A percentile compares a stretch with the other conserved stretches of the same genome.
phyloP scores from a whole-genome alignment of 2,797 vertebrate species.

The Stomatorhinus walkeri region DNA sequence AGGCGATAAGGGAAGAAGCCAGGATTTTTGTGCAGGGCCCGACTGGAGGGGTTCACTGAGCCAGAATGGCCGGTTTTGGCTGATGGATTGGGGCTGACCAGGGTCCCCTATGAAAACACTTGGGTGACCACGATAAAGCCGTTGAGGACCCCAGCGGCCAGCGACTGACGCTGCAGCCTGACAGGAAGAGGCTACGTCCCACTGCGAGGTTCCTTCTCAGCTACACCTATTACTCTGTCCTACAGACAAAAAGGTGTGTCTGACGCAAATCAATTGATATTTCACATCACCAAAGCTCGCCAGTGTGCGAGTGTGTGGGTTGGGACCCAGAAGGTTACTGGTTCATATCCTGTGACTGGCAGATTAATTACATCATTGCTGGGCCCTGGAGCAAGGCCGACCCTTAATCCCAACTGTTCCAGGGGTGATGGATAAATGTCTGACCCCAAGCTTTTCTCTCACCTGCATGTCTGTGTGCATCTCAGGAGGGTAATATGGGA shows the following conservation, averaged over 20 bases:
- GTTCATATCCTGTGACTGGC: not conserved
- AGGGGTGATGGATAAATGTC: not conserved
- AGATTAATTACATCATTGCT: not conserved
- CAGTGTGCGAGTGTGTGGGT: not conserved
- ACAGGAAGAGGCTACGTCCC: not conserved
- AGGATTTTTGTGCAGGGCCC: conserved; percentile 96
- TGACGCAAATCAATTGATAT: not conserved
- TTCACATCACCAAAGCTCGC: not conserved
- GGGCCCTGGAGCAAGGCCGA: not conserved
- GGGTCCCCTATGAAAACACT: not conserved
- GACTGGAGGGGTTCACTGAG: conserved; percentile 43
- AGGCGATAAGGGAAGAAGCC: conserved; percentile 80
- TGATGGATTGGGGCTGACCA: not conserved
- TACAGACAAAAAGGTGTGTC: no score
- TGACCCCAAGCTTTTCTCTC: not conserved
- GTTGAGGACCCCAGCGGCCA: no score
- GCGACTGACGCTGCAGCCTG: not conserved
- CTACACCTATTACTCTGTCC: no score
- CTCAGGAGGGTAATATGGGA: not conserved
- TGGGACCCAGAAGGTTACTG: not conserved
- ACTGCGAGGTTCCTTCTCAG: not conserved
- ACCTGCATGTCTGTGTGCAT: not conserved
- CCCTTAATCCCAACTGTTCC: not conserved
- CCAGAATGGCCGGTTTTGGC: not conserved
- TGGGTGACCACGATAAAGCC: not conserved